Percentiles rank a stretch among this genome's conserved stretches.
These are phyloP conservation scores for Ypsolopha sequella DNA, from an alignment of 2,888 invertebrate genomes.

Conservation along the genomic window DNA sequence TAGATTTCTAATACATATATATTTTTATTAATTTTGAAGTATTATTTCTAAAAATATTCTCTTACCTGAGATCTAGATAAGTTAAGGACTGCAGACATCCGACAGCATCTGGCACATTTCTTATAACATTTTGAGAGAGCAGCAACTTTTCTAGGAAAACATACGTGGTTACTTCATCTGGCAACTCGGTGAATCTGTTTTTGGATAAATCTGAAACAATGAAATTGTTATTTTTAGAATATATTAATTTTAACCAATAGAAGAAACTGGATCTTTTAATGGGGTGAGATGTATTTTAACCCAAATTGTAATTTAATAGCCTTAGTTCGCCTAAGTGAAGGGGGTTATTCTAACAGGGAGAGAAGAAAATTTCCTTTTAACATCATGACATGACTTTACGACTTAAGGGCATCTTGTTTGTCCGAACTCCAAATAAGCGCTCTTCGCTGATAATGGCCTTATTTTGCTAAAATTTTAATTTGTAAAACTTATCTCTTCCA, in stretches of 20 bases:
- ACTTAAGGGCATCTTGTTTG: too few species aligned
- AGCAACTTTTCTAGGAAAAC: constrained; percentile 89
- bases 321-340: background rate
- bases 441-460: too few species aligned
- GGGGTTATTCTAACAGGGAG: constrained; percentile 6
- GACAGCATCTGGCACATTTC: constrained; percentile 87
- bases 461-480: too few species aligned
- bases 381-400: constrained; percentile 19
- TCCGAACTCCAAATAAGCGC: too few species aligned
- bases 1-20: too few species aligned
- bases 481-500: too few species aligned
- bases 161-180: constrained; percentile 89
- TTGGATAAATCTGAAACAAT: constrained; percentile 66
- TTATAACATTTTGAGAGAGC: constrained; percentile 92
- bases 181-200: constrained; percentile 86
- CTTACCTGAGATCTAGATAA: constrained; percentile 89
- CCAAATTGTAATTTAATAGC: constrained; percentile 1
- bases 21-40: too few species aligned
- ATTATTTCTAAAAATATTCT: background rate
- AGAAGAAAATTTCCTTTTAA: constrained; percentile 18
- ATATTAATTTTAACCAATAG: background rate
- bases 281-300: background rate
- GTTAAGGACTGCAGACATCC: constrained; percentile 87
- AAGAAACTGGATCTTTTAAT: background rate
- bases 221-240: background rate